Base-by-base conservation (phyloP, 1,140 invertebrate genomes). In the Danaus melanippus region DNA sequence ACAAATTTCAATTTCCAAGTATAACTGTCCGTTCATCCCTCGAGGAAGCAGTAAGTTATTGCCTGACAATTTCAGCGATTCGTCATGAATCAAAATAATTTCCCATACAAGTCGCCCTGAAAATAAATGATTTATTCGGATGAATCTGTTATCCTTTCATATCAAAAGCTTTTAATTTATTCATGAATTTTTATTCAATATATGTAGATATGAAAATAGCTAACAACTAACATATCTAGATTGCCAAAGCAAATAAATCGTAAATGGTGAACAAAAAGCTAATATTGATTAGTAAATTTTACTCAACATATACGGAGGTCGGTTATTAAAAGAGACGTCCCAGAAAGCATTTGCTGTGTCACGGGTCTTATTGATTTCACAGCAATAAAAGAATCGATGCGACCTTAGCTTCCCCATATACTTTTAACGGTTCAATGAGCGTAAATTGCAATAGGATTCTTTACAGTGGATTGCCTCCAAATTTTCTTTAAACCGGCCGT, bases 1-100 rank as follows among this genome's bases (percentile, higher is more conserved):
- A 84, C 78, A 86, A 86, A 86, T 86, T 84, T 83, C 79, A 84
- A 82, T 84, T 84, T 82, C 79, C 82, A 85, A 84, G 84, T 86
- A 84, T 76, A 67, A 64, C 62, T 68, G 63, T 67, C 57, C 60
- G 53, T 56, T 64, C 57, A 63, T 76, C 77, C 80, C 82, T 51
- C 46, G 71, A 77, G 79, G 62, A 62, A 50, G 60, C 62, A 47
- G 62, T 81, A 71, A 84, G 72, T 84, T 85, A 84, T 86, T 81
- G 76, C 76, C 66, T 50, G 53, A 56, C 59, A 64, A 50, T 58
- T 54, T 57, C 71, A 74, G 73, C 64, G 66, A 70, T 67, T 72
- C 66, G 44, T 47, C 32, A 55, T 55, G 10, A 49, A 15, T 17
- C 10, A 9, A 21, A 15, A 21, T 47, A 47, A 47, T 15, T 21